Conservation (phyloP, 2,888 invertebrate genomes). For the Prosopocoilus inquinatus region DNA sequence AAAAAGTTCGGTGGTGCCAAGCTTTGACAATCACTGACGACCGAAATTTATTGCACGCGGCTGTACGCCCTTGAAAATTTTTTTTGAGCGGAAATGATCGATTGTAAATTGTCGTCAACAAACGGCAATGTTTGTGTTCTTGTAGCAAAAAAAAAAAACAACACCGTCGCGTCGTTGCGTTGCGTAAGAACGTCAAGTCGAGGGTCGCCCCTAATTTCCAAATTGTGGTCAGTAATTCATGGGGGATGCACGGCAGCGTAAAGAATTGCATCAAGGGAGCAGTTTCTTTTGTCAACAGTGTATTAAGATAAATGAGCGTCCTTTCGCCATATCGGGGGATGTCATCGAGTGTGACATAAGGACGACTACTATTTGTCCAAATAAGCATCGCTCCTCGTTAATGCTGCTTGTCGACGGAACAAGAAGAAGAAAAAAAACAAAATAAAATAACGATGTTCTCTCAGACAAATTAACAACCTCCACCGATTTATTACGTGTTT, state of each 20-base stretch:
- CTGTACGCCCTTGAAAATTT: no score
- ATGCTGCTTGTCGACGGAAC: background rate
- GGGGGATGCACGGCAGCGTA: constrained; percentile 18
- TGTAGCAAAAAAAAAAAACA: no score
- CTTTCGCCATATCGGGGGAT: constrained; percentile 27
- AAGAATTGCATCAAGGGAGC: constrained; percentile 27
- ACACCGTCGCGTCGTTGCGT: background rate
- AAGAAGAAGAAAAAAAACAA: no score
- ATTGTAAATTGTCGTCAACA: no score
- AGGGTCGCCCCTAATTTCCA: background rate
- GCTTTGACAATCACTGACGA: no score
- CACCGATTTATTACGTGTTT: no score
- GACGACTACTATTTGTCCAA: constrained; percentile 25
- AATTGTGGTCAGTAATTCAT: constrained; percentile 21
- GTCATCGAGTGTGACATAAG: constrained; percentile 23
- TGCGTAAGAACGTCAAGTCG: background rate
- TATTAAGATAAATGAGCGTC: constrained; percentile 32
- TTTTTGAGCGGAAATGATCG: no score
- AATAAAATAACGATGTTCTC: no score
- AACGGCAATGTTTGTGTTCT: no score
- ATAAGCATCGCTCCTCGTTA: constrained; percentile 23
- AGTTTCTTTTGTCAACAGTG: constrained; percentile 29
- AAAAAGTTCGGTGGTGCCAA: no score
- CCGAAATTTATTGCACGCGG: no score
- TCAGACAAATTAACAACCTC: no score